phyloP scores from a whole-genome alignment of 2,888 invertebrate species.

The Stenoptilia bipunctidactyla region DNA sequence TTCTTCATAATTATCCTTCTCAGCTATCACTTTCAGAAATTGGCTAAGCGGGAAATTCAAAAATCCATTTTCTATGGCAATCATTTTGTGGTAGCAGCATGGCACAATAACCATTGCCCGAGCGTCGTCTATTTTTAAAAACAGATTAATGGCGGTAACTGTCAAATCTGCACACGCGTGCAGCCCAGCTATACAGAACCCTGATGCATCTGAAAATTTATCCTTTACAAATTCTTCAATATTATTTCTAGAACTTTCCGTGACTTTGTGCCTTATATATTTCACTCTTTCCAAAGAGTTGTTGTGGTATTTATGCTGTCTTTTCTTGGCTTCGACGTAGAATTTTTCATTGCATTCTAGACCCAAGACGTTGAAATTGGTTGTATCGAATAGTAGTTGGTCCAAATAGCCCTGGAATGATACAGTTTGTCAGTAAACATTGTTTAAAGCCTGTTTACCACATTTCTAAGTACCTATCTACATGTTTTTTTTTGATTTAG shows the following conservation, averaged over 20 bases:
- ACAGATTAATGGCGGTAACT: constrained; percentile 75
- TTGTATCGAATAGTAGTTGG: constrained; percentile 72
- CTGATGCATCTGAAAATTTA: constrained; percentile 33
- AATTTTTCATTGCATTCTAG: constrained; percentile 74
- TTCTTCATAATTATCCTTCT: constrained; percentile 30
- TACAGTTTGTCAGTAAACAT: no score
- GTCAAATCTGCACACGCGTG: constrained; percentile 86
- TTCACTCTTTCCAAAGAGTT: constrained; percentile 65
- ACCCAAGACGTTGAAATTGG: constrained; percentile 74
- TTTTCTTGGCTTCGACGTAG: constrained; percentile 66
- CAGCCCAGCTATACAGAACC: constrained; percentile 70
- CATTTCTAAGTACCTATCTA: no score
- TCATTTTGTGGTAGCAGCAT: constrained; percentile 84
- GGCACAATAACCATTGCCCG: constrained; percentile 77
- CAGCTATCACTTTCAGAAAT: constrained; percentile 44
- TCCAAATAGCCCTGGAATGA: constrained; percentile 79
- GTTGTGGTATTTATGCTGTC: constrained; percentile 68
- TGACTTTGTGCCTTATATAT: constrained; percentile 71
- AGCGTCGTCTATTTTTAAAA: constrained; percentile 67
- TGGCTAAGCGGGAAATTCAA: constrained; percentile 77
- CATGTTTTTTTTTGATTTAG: no score
- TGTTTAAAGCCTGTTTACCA: no score
- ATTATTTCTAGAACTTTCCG: constrained; percentile 47
- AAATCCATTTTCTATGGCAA: constrained; percentile 40
- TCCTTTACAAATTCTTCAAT: constrained; percentile 48